Evolutionary conservation across 2,113 vertebrate species (phyloP), one percentile per base, ranked within the genome.

Genomic region (Microcebus ravelobensis): DNA sequence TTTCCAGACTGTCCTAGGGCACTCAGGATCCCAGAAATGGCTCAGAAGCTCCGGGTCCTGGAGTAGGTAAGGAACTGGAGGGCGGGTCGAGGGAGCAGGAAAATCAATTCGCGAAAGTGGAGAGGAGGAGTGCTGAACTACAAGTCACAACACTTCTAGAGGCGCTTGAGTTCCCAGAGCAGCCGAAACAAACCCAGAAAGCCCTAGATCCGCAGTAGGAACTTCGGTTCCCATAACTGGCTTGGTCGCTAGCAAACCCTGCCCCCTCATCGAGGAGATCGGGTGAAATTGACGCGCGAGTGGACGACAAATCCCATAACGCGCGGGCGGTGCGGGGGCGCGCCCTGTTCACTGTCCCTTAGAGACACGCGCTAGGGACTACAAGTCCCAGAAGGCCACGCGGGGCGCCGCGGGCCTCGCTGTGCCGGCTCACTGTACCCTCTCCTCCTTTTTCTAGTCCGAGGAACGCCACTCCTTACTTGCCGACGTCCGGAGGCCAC

Each of bases 21-120:
- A 90, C 18, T 10, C 77, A 1, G 95, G 96, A 83, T 20, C 96
- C 83, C 48, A 74, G 45, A 97, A 91, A 68, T 97, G 96, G 96
- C 80, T 96, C 89, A 85, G 97, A 81, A 97, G 95, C 48, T 97
- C 97, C 0, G 96, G 97, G 65, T 97, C 97, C 74, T 97, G 98
- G 96, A 98, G 97, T 90, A 97, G 97, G 96, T 97, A 88, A 94
- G 95, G 55, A 65, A 7, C 29, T 59, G 48, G 27, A 34, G 68
- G 18, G 55, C 0, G 12, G 1, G 14, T 42, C 11, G 20, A 63
- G 57, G 70, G 13, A 39, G 39, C 31, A 25, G 39, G 83, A 50
- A 71, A 79, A 48, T 18, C 11, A 17, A 11, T 42, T 25, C 61
- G n/a, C n/a, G 55, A 17, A 90, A 50, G 4, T 42, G 27, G 3